These are phyloP conservation scores for Pangasius larnaudii DNA, from an alignment of 2,797 vertebrate species.

Conservation along the genomic window DNA sequence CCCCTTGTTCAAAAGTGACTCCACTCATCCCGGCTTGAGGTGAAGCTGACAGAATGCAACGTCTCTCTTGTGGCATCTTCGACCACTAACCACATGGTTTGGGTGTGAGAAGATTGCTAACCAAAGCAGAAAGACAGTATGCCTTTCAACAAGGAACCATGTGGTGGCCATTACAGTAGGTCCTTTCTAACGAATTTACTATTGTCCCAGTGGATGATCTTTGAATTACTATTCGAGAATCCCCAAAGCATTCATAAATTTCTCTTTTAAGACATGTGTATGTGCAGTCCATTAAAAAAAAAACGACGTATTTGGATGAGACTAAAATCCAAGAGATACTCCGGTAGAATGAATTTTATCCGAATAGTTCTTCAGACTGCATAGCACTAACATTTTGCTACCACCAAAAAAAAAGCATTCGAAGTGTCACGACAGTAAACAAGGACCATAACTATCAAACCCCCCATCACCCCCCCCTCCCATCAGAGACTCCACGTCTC, in stretches of 20 bases:
- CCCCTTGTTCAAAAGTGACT: conserved; percentile 53
- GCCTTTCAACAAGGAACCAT: conserved; percentile 30
- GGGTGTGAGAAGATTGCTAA: conserved; percentile 30
- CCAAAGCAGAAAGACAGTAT: conserved; percentile 39
- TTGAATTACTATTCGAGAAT: background rate
- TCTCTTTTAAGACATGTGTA: background rate
- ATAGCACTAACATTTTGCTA: background rate
- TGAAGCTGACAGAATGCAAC: conserved; percentile 40
- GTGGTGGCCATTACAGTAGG: conserved; percentile 43
- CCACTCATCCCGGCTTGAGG: conserved; percentile 33
- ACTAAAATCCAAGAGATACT: background rate
- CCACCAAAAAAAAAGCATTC: background rate
- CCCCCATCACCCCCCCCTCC: conserved; percentile 15
- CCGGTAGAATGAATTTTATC: too few relatives aligned
- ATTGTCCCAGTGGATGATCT: conserved; percentile 9
- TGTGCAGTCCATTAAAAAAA: background rate
- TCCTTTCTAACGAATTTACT: conserved; percentile 49
- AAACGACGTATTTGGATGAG: background rate
- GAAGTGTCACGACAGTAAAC: background rate
- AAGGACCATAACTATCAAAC: conserved; percentile 34
- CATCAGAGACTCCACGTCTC: conserved; percentile 35
- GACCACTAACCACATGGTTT: conserved; percentile 48
- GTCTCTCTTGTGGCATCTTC: conserved; percentile 38
- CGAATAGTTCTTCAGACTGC: background rate
- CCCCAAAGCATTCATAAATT: background rate